Evolutionary conservation across 2,113 vertebrate species (phyloP).

Genomic region (Pitta sordida): DNA sequence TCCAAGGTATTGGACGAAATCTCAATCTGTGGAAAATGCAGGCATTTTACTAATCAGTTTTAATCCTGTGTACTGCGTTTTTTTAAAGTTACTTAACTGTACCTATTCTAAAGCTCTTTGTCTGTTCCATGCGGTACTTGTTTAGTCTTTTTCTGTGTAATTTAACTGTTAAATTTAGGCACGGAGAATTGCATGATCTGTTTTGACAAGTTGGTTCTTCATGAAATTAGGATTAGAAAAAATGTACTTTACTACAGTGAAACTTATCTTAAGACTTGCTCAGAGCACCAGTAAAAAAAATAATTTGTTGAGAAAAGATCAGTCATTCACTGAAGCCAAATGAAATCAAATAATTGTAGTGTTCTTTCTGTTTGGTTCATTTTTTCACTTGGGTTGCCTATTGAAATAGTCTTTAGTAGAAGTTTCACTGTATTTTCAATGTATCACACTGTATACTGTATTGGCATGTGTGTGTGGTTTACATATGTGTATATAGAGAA

Average conservation of each 20-base stretch:
- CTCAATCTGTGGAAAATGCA: constrained; percentile 57
- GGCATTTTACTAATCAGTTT: constrained; percentile 52
- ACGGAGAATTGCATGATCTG: constrained; percentile 55
- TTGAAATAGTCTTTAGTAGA: constrained; percentile 48
- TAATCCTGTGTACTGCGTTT: background rate
- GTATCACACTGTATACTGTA: constrained; percentile 73
- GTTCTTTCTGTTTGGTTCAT: background rate
- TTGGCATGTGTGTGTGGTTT: constrained; percentile 68
- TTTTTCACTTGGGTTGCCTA: background rate
- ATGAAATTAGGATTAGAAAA: constrained; percentile 44
- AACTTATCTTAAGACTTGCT: constrained; percentile 53
- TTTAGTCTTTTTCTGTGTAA: constrained; percentile 66
- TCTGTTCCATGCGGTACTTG: constrained; percentile 72
- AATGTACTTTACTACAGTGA: constrained; percentile 63
- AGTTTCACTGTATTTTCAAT: constrained; percentile 70
- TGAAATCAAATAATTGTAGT: background rate
- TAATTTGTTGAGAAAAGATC: background rate
- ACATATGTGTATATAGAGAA: constrained; percentile 57
- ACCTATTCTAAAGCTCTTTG: constrained; percentile 39
- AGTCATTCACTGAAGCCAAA: background rate
- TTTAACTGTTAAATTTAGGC: constrained; percentile 52
- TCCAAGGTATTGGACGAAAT: background rate
- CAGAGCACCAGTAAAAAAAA: background rate
- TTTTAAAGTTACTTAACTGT: constrained; percentile 2
- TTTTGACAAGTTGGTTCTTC: constrained; percentile 49